Evolutionary conservation across 2,888 invertebrate genomes (phyloP).

Genomic region (Drosophila yooni): DNA sequence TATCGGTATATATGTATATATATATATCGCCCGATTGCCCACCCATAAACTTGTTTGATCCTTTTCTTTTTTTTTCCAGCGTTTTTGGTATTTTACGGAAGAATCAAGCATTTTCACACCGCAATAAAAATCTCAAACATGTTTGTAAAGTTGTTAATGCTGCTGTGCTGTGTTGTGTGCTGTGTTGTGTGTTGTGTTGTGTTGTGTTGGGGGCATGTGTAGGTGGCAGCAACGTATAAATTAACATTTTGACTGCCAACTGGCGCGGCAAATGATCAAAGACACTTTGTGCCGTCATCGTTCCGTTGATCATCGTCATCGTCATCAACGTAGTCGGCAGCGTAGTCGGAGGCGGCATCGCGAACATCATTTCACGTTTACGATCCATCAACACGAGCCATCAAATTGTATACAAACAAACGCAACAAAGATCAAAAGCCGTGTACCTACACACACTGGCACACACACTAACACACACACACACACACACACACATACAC

Average conservation of each 20-base stretch:
- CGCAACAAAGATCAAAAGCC: slow-evolving; percentile 84
- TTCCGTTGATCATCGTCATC: slow-evolving; percentile 70
- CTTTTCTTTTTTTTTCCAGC: slow-evolving; percentile 33
- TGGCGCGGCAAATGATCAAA: slow-evolving; percentile 80
- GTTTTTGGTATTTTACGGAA: slow-evolving; percentile 43
- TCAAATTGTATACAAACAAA: slow-evolving; percentile 85
- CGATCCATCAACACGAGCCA: slow-evolving; percentile 85
- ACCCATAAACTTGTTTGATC: slow-evolving; percentile 81
- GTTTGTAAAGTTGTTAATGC: slow-evolving; percentile 80
- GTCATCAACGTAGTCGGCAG: slow-evolving; percentile 25
- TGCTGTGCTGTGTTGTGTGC: slow-evolving; percentile 36
- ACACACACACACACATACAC: slow-evolving; percentile 24
- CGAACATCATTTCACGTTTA: slow-evolving; percentile 80
- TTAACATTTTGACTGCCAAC: slow-evolving; percentile 82
- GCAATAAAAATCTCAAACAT: slow-evolving; percentile 82
- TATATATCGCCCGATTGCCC: slow-evolving; percentile 47
- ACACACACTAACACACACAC: slow-evolving; percentile 20
- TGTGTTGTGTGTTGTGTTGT: slow-evolving; percentile 3
- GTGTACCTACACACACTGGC: slow-evolving; percentile 44
- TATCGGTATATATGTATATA: not conserved
- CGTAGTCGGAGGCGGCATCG: slow-evolving; percentile 50
- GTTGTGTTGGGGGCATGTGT: slow-evolving; percentile 36
- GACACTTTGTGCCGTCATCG: slow-evolving; percentile 79
- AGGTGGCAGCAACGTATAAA: slow-evolving; percentile 76
- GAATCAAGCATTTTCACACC: slow-evolving; percentile 75